Conservation (phyloP, 2,797 vertebrate genomes). For the Channallabes apus region DNA sequence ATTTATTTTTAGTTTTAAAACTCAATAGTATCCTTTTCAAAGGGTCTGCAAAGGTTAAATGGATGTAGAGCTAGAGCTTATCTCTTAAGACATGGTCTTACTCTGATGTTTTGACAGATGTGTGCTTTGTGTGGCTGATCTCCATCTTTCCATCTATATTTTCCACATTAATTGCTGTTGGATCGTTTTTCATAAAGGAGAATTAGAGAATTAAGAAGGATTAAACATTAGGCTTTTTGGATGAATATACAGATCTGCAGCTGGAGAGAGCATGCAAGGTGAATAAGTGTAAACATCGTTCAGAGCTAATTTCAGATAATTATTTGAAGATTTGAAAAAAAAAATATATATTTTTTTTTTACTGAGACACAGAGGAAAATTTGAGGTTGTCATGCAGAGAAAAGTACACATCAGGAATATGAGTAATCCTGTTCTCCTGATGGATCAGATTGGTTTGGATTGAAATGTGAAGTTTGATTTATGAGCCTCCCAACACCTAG, state of each 20-base stretch:
- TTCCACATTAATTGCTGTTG: conserved; percentile 35
- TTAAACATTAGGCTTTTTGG: conserved; percentile 8
- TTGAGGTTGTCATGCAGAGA: conserved; percentile 32
- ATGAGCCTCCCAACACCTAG: conserved; percentile 27
- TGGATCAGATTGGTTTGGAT: conserved; percentile 46
- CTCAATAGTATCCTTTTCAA: conserved; percentile 11
- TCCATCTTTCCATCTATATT: conserved; percentile 21
- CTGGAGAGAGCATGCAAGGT: conserved; percentile 18
- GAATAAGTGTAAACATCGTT: conserved; percentile 34
- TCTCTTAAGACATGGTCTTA: conserved; percentile 39
- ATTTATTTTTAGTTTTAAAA: conserved; percentile 29
- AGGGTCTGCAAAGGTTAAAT: conserved; percentile 30
- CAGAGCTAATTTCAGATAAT: conserved; percentile 39
- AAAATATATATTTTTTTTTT: background rate
- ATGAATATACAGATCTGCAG: conserved; percentile 41
- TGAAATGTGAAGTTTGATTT: conserved; percentile 58
- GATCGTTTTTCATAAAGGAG: conserved; percentile 20
- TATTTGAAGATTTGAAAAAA: background rate
- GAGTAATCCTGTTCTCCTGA: conserved; percentile 47
- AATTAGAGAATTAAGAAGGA: conserved; percentile 31
- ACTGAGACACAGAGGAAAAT: conserved; percentile 13
- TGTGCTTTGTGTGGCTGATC: conserved; percentile 42
- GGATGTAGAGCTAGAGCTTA: conserved; percentile 38
- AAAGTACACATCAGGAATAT: conserved; percentile 50
- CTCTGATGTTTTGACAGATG: conserved; percentile 41